Evolutionary conservation across 2,888 invertebrate genomes (phyloP), one percentile per base, ranked within the genome.

Genomic region (Sarcophaga caerulescens): DNA sequence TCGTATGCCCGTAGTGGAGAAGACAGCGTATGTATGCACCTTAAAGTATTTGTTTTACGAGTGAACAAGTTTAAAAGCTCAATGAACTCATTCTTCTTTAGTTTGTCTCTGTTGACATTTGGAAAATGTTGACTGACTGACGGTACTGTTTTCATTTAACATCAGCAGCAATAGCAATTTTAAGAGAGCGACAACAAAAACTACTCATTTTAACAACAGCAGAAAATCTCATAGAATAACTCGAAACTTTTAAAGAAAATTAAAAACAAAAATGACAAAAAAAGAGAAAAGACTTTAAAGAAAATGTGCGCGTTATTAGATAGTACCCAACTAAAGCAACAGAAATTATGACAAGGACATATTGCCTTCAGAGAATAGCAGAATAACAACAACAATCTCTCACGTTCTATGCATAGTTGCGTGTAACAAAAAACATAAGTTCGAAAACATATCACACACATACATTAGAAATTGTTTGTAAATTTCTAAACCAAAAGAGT

Each of bases 51-150:
- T 52, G 52, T 52, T 52, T 52, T 52, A 52, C 52, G 17, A 52
- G 12, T 14, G 52, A 52, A 52, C 17, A 17, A 52, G 52, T 52
- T 12, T 17, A 52, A 52, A 52, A 14, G 14, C 17, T 52, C 52
- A 52, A 12, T 52, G 52, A 52, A 52, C 52, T 17, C 52, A 52
- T 52, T 52, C 17, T 52, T 12, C 17, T 52, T 52, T 52, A 52
- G 52, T 17, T 52, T 52, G 52, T 52, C 52, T 52, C 52, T 52
- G 17, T 52, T 52, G 52, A 52, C 52, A 52, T 14, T 52, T 52
- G 35, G 74, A 74, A 63, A 74, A 62, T 63, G 2, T 57, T 14
- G 74, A 63, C 35, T 35, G 35, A 14, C 14, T 52, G 52, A 17
- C 52, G 52, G 52, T 14, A 12, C 12, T 52, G 17, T 14, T 14